These are phyloP conservation scores for Ormyrus nitidulus DNA, from an alignment of 2,888 invertebrate species.

Conservation along the genomic window DNA sequence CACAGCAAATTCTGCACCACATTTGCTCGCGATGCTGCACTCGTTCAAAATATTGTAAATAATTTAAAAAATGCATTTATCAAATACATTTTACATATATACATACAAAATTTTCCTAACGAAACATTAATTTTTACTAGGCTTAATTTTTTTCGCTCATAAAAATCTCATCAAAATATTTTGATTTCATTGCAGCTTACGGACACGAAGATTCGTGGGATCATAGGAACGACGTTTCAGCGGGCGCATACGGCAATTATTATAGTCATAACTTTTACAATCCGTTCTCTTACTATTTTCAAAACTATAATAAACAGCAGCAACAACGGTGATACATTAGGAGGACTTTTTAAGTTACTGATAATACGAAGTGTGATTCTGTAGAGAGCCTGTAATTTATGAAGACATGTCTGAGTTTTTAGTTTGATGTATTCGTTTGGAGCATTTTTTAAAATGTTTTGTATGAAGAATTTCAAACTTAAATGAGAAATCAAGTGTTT, in stretches of 20 bases:
- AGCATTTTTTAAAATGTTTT: no score
- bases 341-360: constrained; percentile 1
- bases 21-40: no score
- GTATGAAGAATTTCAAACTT: no score
- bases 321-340: constrained; percentile 19
- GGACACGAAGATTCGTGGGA: constrained; percentile 71
- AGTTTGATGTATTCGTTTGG: not conserved
- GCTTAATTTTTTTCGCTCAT: not conserved
- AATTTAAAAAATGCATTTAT: constrained; percentile 3
- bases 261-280: constrained; percentile 46
- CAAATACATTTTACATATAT: not conserved
- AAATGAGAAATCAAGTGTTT: no score
- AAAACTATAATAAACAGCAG: constrained; percentile 50
- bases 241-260: constrained; percentile 35
- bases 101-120: not conserved
- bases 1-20: no score
- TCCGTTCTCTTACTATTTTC: constrained; percentile 51
- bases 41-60: not conserved
- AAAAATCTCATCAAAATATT: no score
- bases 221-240: constrained; percentile 68
- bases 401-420: constrained; percentile 21
- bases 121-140: not conserved
- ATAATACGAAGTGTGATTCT: not conserved
- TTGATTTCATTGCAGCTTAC: constrained; percentile 63
- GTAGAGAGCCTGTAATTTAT: constrained; percentile 37